phyloP scores from a whole-genome alignment of 2,888 invertebrate genomes.

The Dioctria rufipes region DNA sequence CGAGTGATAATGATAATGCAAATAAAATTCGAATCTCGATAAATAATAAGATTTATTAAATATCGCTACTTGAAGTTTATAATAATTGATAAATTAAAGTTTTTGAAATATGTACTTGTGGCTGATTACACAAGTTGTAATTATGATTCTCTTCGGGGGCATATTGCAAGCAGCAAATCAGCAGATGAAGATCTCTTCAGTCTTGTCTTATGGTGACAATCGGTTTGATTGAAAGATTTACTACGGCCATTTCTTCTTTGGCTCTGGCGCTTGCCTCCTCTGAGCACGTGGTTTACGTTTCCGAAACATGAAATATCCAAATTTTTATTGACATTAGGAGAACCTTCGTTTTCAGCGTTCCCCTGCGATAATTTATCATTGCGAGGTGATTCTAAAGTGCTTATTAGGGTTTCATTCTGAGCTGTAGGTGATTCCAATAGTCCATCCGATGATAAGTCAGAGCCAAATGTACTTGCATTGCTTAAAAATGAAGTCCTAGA shows the following conservation, averaged over 20 bases:
- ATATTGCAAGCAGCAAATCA: slow-evolving; percentile 65
- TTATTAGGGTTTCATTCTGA: not conserved
- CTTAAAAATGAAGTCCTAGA: slow-evolving; percentile 63
- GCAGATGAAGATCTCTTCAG: slow-evolving; percentile 68
- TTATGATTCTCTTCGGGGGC: slow-evolving; percentile 41
- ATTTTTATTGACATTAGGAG: not conserved
- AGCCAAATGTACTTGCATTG: slow-evolving; percentile 69
- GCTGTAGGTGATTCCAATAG: not conserved
- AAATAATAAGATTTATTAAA: slow-evolving; percentile 13
- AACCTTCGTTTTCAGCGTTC: slow-evolving; percentile 1
- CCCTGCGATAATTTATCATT: not conserved
- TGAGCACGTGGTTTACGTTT: slow-evolving; percentile 62
- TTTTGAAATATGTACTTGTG: not conserved
- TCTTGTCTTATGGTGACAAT: slow-evolving; percentile 41
- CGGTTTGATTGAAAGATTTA: slow-evolving; percentile 66
- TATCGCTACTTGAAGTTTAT: not conserved
- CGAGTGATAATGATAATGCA: not conserved
- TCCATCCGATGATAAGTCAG: slow-evolving; percentile 67
- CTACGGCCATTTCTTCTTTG: slow-evolving; percentile 65
- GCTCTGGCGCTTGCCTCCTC: slow-evolving; percentile 58
- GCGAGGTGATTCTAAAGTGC: not conserved
- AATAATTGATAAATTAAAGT: slow-evolving; percentile 8
- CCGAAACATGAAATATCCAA: slow-evolving; percentile 66
- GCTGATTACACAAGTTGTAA: not conserved
- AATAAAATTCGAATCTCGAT: not conserved